Conservation (phyloP, 2,113 vertebrate species). For the Pachyramphus minor region DNA sequence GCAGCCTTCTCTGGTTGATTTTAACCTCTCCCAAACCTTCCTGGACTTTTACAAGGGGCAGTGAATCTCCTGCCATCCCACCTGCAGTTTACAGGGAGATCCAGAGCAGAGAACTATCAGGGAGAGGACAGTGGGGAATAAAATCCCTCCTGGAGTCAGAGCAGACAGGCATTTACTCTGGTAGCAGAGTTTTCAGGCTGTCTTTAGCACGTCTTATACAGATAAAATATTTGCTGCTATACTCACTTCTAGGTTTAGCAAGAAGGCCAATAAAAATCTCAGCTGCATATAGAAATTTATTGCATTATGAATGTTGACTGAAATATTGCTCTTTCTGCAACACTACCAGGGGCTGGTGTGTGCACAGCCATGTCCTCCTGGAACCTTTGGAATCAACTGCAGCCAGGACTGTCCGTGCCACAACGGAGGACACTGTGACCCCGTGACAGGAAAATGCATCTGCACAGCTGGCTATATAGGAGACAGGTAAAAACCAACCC, state of each 20-base stretch:
- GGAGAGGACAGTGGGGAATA: not conserved
- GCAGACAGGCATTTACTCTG: not conserved
- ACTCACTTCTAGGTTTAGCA: not conserved
- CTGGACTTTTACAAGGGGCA: not conserved
- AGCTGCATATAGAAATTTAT: not conserved
- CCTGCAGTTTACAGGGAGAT: not conserved
- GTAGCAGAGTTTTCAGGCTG: not conserved
- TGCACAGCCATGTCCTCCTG: constrained; percentile 91
- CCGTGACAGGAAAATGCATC: constrained; percentile 89
- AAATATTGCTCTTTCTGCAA: constrained; percentile 25
- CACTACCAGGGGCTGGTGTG: constrained; percentile 89
- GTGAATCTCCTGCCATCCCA: not conserved
- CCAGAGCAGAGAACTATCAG: not conserved
- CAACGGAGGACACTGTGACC: constrained; percentile 94
- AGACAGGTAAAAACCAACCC: constrained; percentile 82
- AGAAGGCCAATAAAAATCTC: constrained; percentile 9
- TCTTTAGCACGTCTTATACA: not conserved
- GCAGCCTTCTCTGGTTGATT: not conserved
- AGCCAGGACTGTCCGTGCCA: constrained; percentile 95
- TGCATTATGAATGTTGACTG: constrained; percentile 9
- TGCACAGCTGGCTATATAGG: constrained; percentile 92
- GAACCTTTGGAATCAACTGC: constrained; percentile 93
- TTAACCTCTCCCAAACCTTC: not conserved
- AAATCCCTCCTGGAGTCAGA: not conserved
- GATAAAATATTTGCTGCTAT: not conserved